Base-by-base conservation (phyloP, 2,888 invertebrate genomes). In the Brachylomia viminalis region DNA sequence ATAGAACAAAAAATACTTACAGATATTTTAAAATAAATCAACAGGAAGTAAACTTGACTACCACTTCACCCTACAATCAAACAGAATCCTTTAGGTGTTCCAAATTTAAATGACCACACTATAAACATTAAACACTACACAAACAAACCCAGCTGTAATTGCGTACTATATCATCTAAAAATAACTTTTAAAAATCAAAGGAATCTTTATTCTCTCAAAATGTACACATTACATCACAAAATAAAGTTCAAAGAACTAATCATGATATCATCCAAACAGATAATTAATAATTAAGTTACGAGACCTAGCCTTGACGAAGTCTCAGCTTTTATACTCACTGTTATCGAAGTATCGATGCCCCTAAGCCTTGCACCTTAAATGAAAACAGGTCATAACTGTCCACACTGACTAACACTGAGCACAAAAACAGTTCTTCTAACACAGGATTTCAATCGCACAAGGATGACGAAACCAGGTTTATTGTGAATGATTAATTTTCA, bases 251-350 rank as follows among this genome's bases (percentile, higher is more conserved):
- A 93, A 92, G 91, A 92, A 91, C 92, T 83, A 80, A 90, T 86
- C 84, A 87, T 95, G 95, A 95, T 96, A 95, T 95, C 94, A 95
- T 92, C 92, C 86, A 88, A 94, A 93, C 90, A 88, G 90, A 90
- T 85, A 91, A 91, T 88, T 91, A 88, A 88, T 92, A 91, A 92
- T 91, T 92, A 91, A 91, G 88, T 86, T 88, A 89, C 83, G 74
- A 85, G 83, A 86, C 52, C 72, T 84, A 89, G 85, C 90, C 91
- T 91, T 87, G 88, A 87, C 82, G 59, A 78, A 84, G 83, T 82
- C 84, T 86, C 83, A 82, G 83, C 85, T 88, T 86, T 88, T 87
- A 86, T 90, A 87, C 82, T 84, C 77, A 88, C 88, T 73, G 84
- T 76, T 82, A 72, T 74, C 84, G 85, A 86, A 81, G 84, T 90